phyloP scores from a whole-genome alignment of 2,888 invertebrate genomes.

The Drosophila flavopinicola region DNA sequence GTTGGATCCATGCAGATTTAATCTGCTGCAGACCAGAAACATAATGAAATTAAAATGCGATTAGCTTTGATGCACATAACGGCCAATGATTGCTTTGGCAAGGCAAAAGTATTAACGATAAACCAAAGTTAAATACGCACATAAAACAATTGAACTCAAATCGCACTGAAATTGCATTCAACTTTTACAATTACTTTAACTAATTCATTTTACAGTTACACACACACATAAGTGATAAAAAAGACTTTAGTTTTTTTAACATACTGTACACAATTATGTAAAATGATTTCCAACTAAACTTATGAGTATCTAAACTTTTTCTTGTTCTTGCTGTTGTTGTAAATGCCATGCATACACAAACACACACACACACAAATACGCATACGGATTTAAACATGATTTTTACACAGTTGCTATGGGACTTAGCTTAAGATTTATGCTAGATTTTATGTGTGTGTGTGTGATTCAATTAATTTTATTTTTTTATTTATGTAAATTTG shows the following conservation, averaged over 20 bases:
- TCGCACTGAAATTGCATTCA: slow-evolving; percentile 2
- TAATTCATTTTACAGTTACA: slow-evolving; percentile 21
- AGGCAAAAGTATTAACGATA: slow-evolving; percentile 28
- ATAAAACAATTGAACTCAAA: slow-evolving; percentile 7
- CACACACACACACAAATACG: slow-evolving; percentile 8
- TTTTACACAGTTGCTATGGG: slow-evolving; percentile 63
- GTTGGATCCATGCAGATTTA: slow-evolving; percentile 42
- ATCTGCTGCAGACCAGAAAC: slow-evolving; percentile 39
- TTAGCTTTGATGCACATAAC: slow-evolving; percentile 16
- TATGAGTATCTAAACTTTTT: slow-evolving; percentile 21
- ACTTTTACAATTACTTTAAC: slow-evolving; percentile 39
- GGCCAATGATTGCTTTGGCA: slow-evolving; percentile 43
- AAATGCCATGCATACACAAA: slow-evolving; percentile 59
- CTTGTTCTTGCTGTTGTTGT: slow-evolving; percentile 27
- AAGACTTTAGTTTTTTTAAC: slow-evolving; percentile 48
- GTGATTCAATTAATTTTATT: not conserved
- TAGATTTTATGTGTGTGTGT: slow-evolving; percentile 31
- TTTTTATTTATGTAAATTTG: slow-evolving; percentile 25
- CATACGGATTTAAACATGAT: slow-evolving; percentile 56
- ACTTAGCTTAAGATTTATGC: slow-evolving; percentile 64
- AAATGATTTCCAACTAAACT: slow-evolving; percentile 48
- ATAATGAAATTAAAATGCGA: slow-evolving; percentile 12
- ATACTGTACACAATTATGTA: slow-evolving; percentile 63
- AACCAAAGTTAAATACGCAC: slow-evolving; percentile 6
- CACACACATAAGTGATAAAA: slow-evolving; percentile 20